Evolutionary conservation across 2,797 vertebrate species (phyloP).

Genomic region (Acanthopagrus latus): DNA sequence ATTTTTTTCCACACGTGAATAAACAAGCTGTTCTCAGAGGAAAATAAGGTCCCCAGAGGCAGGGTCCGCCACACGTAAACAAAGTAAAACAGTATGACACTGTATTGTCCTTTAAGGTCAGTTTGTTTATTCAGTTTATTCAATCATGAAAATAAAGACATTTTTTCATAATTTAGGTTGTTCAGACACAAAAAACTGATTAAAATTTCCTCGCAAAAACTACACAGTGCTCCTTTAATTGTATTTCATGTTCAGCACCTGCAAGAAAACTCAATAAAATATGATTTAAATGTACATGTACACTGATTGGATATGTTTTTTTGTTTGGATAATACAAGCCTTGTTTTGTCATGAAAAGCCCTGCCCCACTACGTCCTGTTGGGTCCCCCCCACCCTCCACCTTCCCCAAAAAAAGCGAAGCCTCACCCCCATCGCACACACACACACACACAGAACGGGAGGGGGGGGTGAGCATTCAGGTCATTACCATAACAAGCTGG

Average conservation of each 20-base stretch:
- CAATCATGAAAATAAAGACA: too few species aligned
- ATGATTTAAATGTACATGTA: slow-evolving; percentile 8
- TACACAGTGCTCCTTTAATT: too few species aligned
- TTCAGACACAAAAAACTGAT: too few species aligned
- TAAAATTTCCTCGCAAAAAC: too few species aligned
- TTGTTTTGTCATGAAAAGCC: slow-evolving; percentile 67
- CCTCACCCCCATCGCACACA: slow-evolving; percentile 44
- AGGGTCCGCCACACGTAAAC: too few species aligned
- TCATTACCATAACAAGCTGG: slow-evolving; percentile 96
- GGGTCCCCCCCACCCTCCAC: slow-evolving; percentile 53
- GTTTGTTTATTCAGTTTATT: too few species aligned
- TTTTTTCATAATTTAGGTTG: too few species aligned
- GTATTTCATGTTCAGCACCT: not conserved
- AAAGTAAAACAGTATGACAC: too few species aligned
- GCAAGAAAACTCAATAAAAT: not conserved
- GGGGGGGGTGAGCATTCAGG: slow-evolving; percentile 82
- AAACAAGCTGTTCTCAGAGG: too few species aligned
- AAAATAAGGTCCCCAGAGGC: too few species aligned
- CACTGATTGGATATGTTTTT: slow-evolving; percentile 19
- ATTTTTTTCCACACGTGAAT: too few species aligned
- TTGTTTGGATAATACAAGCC: slow-evolving; percentile 39
- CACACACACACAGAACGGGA: slow-evolving; percentile 29
- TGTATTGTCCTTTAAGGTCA: too few species aligned
- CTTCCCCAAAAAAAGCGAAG: slow-evolving; percentile 59
- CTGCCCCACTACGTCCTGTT: slow-evolving; percentile 64